Conservation (phyloP, 2,888 invertebrate species). For the Chrysotoxum bicinctum region DNA sequence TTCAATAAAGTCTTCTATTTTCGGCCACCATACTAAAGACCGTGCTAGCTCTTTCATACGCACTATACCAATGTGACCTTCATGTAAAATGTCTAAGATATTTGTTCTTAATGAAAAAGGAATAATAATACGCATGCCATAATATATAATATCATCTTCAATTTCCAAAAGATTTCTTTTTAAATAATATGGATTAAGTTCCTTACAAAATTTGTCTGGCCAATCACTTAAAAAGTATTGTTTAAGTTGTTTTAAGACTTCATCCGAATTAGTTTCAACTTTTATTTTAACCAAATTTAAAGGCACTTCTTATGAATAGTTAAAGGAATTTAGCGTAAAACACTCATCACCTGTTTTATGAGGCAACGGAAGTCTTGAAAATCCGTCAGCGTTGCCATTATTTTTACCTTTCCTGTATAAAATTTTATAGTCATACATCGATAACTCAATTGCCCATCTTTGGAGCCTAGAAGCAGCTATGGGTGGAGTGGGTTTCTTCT, state of each 20-base stretch:
- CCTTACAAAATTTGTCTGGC: no score
- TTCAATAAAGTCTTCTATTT: neutral
- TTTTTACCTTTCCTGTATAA: conserved; percentile 42
- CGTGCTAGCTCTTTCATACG: conserved; percentile 12
- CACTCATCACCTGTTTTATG: conserved; percentile 20
- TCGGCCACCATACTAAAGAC: neutral
- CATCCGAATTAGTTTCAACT: neutral
- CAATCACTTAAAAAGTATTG: no score
- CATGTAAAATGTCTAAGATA: neutral
- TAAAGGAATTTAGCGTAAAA: neutral
- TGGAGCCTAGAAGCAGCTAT: conserved; percentile 53
- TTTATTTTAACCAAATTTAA: neutral
- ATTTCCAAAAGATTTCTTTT: no score
- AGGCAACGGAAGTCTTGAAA: conserved; percentile 5
- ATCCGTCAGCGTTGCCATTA: conserved; percentile 17
- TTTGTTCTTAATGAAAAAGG: neutral
- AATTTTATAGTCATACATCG: conserved; percentile 50
- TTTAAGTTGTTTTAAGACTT: neutral
- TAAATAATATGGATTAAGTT: no score
- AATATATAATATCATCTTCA: no score
- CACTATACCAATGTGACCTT: conserved; percentile 20
- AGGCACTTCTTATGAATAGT: conserved; percentile 1
- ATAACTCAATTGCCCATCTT: conserved; percentile 44
- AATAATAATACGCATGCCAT: neutral
- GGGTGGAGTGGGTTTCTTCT: conserved; percentile 25